Base-by-base conservation (phyloP, 2,888 invertebrate genomes). In the Drosophila anomelani region DNA sequence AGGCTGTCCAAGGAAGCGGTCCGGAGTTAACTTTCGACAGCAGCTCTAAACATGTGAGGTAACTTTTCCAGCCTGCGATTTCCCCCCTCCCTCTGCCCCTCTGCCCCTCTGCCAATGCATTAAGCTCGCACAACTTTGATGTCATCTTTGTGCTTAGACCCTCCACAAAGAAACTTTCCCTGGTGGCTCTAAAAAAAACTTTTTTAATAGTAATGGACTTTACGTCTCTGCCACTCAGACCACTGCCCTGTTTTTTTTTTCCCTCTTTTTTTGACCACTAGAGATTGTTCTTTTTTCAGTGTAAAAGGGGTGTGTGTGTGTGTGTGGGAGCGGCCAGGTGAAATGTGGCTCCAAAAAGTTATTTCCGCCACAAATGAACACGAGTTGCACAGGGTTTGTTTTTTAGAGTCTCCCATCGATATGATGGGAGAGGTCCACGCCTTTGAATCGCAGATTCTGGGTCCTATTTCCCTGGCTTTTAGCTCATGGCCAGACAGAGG, bases 181-280 rank as follows among this genome's bases (percentile, higher is more conserved):
- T 63, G 53, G 51, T 26, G 55, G 53, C 69, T 61, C 61, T 43
- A 57, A 53, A 77, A 61, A 69, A 68, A 86, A 86, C 90, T 88
- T 86, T 86, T 86, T 86, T 85, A 89, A 85, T 89, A 85, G 84
- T 79, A 87, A 89, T 84, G 85, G 88, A 85, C 84, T 89, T 87
- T 55, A 26, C 36, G 39, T 58, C 43, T 64, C 29, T 32, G 36
- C 56, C 46, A 71, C 64, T 66, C 59, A 64, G 62, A 60, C 71
- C 46, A 67, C 47, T 47, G 34, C 9, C 29, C 3, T 4, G 0
- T 39, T 71, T 71, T 67, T 70, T 41, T 38, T 9, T 9, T 15
- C 36, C 57, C 41, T 54, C 39, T 38, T 10, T 47, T 54, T 46
- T 38, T 10, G 15, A 13, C 39, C 34, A 20, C 49, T 47, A 59